A percentile compares a stretch with the other conserved stretches of the same genome.
Conservation (phyloP, 2,797 vertebrate genomes). For the Eutrigla gurnardus region DNA sequence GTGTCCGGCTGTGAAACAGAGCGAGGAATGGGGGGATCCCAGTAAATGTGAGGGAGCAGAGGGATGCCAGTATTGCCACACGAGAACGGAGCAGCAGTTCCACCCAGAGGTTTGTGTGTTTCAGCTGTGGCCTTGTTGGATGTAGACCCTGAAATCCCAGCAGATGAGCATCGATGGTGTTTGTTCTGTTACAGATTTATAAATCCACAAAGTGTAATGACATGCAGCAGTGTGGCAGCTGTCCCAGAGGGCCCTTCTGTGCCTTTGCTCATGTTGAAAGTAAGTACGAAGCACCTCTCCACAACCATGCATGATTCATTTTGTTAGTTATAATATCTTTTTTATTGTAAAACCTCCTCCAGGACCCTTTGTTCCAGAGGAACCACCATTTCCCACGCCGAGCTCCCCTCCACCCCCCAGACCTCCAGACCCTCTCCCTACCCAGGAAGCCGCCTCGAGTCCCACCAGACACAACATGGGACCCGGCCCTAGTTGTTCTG, state of each 20-base stretch:
- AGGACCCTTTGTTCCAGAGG: slow-evolving; percentile 90
- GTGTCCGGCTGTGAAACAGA: slow-evolving; percentile 96
- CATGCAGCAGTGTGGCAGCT: slow-evolving; percentile 98
- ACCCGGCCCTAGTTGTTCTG: slow-evolving; percentile 18
- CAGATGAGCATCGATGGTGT: background rate
- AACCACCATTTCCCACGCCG: slow-evolving; percentile 87
- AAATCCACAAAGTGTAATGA: slow-evolving; percentile 99
- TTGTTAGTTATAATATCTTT: background rate
- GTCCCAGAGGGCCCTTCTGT: slow-evolving; percentile 98
- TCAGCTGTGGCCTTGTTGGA: background rate
- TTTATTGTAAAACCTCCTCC: slow-evolving; percentile 20
- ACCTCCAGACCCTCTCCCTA: slow-evolving; percentile 73
- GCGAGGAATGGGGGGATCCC: slow-evolving; percentile 98
- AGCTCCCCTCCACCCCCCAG: slow-evolving; percentile 80
- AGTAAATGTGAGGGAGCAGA: slow-evolving; percentile 98
- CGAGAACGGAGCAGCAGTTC: slow-evolving; percentile 97
- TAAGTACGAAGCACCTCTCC: slow-evolving; percentile 75
- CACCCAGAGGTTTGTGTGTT: slow-evolving; percentile 92
- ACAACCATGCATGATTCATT: background rate
- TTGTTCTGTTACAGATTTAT: slow-evolving; percentile 88
- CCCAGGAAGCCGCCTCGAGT: slow-evolving; percentile 87
- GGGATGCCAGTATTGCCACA: slow-evolving; percentile 97
- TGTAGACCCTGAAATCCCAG: background rate
- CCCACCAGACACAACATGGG: slow-evolving; percentile 73
- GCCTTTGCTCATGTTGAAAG: slow-evolving; percentile 98